Evolutionary conservation across 1,140 invertebrate species (phyloP), one percentile per base, ranked within the genome.

Genomic region (Babylonia areolata): DNA sequence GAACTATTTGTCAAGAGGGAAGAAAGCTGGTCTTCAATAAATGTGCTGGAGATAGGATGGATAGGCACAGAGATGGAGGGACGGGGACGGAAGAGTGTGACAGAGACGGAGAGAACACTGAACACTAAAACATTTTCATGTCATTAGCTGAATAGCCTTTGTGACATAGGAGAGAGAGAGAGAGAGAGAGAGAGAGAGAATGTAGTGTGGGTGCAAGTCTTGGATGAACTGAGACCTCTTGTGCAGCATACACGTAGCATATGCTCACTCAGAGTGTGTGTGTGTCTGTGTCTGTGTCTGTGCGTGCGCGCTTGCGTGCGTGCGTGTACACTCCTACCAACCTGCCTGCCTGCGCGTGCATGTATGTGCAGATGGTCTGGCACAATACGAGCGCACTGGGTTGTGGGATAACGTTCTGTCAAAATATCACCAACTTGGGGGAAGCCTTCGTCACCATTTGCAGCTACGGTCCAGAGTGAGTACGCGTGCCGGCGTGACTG

Each of bases 261-360:
- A 28, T 28, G 28, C 12, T 58, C 54, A 15, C 12, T 58, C 12
- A 15, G 64, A 9, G 64, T 71, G 64, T 71, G 64, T 71, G 64
- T 71, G 64, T 71, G 64, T 71, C 6, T 71, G 64, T 71, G 64
- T 71, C 6, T 71, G 64, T 71, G 64, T 71, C 6, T 71, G 64
- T 71, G 64, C 31, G 64, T 71, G 64, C 31, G 64, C 23, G 64
- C 31, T 5, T 71, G 64, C 23, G 64, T 71, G 64, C 23, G 64
- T 71, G 64, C 23, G 64, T 71, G 64, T 71, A 23, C 23, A 23
- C 23, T 5, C 23, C 12, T 71, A 28, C 28, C 12, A 20, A 28
- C 28, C 12, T 51, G 46, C 17, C 9, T 51, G 46, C 17, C 9
- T 51, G 46, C 17, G 46, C 0, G 46, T 51, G 46, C 17, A 17